Evolutionary conservation across 2,797 vertebrate genomes (phyloP).

Genomic region (Rhabdophis nuchalis): DNA sequence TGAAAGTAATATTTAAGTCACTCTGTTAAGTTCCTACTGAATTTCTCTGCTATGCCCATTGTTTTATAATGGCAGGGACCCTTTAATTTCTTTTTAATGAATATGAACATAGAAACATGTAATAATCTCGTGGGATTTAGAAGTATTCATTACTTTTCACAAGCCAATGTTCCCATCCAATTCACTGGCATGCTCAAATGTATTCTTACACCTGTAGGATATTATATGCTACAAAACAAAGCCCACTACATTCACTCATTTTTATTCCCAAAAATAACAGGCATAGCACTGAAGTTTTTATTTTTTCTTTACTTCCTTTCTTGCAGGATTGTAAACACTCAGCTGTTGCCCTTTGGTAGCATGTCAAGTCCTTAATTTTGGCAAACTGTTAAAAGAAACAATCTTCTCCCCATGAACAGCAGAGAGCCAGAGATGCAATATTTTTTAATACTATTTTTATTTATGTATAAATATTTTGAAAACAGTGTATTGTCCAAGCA

Average conservation of each 20-base stretch:
- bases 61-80: background rate
- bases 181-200: background rate
- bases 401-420: constrained; percentile 10
- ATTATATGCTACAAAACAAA: background rate
- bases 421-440: background rate
- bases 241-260: background rate
- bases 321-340: constrained; percentile 23
- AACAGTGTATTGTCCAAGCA: too few species aligned
- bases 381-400: constrained; percentile 33
- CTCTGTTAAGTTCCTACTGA: background rate
- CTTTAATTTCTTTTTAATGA: background rate
- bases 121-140: background rate
- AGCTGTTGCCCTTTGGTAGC: constrained; percentile 69
- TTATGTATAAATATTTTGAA: too few species aligned
- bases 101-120: background rate
- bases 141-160: background rate
- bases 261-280: background rate
- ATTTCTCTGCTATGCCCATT: background rate
- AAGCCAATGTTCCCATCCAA: background rate
- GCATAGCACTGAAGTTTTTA: background rate
- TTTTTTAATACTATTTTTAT: background rate
- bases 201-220: background rate
- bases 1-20: background rate
- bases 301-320: background rate
- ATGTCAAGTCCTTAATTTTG: constrained; percentile 52